phyloP scores from a whole-genome alignment of 2,888 invertebrate genomes.

The Camptogramma bilineatum region DNA sequence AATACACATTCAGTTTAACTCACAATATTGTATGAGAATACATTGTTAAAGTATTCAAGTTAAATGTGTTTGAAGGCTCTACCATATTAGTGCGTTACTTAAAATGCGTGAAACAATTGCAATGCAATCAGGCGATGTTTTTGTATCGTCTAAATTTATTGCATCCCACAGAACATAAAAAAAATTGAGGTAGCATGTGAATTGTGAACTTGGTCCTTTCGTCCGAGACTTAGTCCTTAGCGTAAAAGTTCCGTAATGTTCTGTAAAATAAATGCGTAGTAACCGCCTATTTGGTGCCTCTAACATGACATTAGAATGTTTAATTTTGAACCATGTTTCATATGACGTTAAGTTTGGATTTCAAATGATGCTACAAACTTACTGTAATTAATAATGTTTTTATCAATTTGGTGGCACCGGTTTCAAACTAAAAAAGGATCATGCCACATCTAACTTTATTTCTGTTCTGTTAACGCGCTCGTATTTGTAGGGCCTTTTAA shows the following conservation, averaged over 20 bases:
- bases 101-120: not conserved
- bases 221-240: not conserved
- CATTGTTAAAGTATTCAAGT: not conserved
- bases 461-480: not conserved
- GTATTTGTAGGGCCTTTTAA: not conserved
- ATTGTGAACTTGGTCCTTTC: not conserved
- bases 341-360: too few species aligned
- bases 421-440: not conserved
- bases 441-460: not conserved
- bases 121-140: not conserved
- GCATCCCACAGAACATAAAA: not conserved
- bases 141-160: not conserved
- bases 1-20: not conserved
- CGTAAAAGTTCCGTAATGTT: not conserved
- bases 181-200: not conserved
- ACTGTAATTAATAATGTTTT: too few species aligned
- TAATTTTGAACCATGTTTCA: too few species aligned
- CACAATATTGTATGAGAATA: not conserved
- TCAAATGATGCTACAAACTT: too few species aligned
- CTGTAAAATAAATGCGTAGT: too few species aligned
- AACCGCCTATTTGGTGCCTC: too few species aligned
- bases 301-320: too few species aligned
- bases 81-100: not conserved
- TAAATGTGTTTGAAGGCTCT: constrained; percentile 10
- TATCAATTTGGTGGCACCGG: not conserved